These are phyloP conservation scores for Erebia ligea DNA, from an alignment of 2,888 invertebrate genomes.

Conservation along the genomic window DNA sequence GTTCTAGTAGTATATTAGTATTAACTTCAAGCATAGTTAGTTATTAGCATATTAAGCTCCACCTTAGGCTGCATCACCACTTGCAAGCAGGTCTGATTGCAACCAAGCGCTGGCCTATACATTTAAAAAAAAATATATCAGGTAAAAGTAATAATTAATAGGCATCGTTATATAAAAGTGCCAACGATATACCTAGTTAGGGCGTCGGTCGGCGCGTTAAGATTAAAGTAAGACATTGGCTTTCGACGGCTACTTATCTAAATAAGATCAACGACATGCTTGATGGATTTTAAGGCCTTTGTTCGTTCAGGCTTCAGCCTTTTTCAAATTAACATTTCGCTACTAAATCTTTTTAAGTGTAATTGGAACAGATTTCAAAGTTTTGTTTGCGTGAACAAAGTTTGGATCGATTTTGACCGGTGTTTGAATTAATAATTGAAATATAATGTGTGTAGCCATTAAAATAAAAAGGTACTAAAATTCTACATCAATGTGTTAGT, in stretches of 20 bases:
- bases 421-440: neutral
- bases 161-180: slow-evolving; percentile 19
- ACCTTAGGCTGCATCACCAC: no score
- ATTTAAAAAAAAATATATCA: no score
- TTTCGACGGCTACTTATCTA: slow-evolving; percentile 77
- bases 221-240: slow-evolving; percentile 73
- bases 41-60: no score
- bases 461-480: no score
- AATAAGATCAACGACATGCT: slow-evolving; percentile 78
- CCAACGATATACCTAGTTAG: slow-evolving; percentile 30
- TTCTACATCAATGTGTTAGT: no score
- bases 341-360: slow-evolving; percentile 13
- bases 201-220: slow-evolving; percentile 34
- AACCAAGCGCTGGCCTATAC: no score
- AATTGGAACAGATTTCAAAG: slow-evolving; percentile 8
- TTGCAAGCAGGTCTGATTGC: no score
- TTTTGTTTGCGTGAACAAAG: neutral
- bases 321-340: slow-evolving; percentile 30
- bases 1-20: no score
- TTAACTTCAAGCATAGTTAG: no score
- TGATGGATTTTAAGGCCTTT: slow-evolving; percentile 77
- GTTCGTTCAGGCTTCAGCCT: slow-evolving; percentile 44
- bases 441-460: neutral
- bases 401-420: neutral
- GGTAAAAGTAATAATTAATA: no score